Percentiles rank a stretch among this genome's conserved stretches.
phyloP scores from a whole-genome alignment of 2,888 invertebrate genomes.

The Andricus curvator region DNA sequence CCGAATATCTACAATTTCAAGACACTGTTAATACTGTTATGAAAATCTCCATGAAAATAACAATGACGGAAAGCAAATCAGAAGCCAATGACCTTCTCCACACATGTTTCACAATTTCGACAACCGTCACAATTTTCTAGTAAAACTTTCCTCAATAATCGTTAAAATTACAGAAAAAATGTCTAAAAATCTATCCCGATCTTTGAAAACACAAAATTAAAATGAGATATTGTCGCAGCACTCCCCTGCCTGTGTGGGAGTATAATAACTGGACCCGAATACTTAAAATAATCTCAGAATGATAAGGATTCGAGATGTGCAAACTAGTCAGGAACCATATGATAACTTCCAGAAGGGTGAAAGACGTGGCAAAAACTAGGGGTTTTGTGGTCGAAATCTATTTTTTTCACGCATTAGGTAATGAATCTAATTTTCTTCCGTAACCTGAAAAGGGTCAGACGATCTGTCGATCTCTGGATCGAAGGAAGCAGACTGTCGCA shows the following conservation, averaged over 20 bases:
- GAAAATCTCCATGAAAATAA: slow-evolving; percentile 22
- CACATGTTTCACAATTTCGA: slow-evolving; percentile 17
- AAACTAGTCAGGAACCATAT: background rate
- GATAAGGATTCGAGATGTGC: background rate
- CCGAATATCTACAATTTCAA: background rate
- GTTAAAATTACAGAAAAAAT: background rate
- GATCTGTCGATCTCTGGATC: background rate
- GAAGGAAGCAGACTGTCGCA: background rate
- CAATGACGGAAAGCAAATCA: slow-evolving; percentile 22
- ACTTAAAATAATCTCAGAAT: background rate
- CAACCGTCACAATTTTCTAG: background rate
- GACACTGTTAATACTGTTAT: background rate
- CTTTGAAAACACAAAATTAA: too few relatives aligned
- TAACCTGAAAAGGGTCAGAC: slow-evolving; percentile 22
- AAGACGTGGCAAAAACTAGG: background rate
- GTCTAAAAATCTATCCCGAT: background rate
- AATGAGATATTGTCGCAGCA: background rate
- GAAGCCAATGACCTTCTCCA: slow-evolving; percentile 20
- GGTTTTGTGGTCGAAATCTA: background rate
- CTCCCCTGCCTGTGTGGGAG: background rate
- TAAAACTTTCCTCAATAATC: background rate
- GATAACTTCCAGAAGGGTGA: background rate
- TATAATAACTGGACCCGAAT: slow-evolving; percentile 13
- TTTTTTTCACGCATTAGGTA: slow-evolving; percentile 15
- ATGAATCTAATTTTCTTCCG: slow-evolving; percentile 10